Evolutionary conservation across 1,140 invertebrate species (phyloP), one percentile per base, ranked within the genome.

Genomic region (Neomicropteryx cornuta): DNA sequence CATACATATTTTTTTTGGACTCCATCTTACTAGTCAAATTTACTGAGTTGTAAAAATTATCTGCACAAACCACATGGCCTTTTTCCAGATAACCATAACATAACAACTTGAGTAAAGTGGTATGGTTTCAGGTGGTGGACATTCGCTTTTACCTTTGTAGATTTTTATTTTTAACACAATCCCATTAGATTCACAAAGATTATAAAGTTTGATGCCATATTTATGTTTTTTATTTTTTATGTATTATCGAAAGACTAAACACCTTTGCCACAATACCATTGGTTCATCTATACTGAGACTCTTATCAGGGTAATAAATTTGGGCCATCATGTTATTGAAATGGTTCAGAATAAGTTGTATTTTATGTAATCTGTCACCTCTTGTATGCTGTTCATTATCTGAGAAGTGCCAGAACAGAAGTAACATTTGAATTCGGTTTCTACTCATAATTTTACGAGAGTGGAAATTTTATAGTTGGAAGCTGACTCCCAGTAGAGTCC

Each of bases 201-300:
- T 16, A 14, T 32, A 32, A 11, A 32, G 30, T 32, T 32, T 32
- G n/a, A 32, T 16, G 14, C 30, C 30, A 14, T 32, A 32, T 8
- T 32, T 32, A 32, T 32, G 30, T 14, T 32, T 32, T 32, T 32
- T 14, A 14, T 32, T 32, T 32, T 32, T 32, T 32, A 32, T 32
- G 14, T 32, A 32, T 14, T 32, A 13, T 13, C 23, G 8, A 13
- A 27, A 27, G 13, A 27, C 13, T 13, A 8, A 13, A 8, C 23
- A 8, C 13, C 23, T 13, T 27, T 13, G 8, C 23, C 23, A 27
- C 23, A 27, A 27, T 8, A 27, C 23, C 23, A 27, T 27, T 8
- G 13, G 13, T 27, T 27, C 8, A 13, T 27, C 23, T 8, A 27
- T 27, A 13, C 23, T 27, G 8, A 27, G 23, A 27, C 23, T 13